These are phyloP conservation scores for Rhamnusium bicolor DNA, from an alignment of 2,888 invertebrate genomes.

Conservation along the genomic window DNA sequence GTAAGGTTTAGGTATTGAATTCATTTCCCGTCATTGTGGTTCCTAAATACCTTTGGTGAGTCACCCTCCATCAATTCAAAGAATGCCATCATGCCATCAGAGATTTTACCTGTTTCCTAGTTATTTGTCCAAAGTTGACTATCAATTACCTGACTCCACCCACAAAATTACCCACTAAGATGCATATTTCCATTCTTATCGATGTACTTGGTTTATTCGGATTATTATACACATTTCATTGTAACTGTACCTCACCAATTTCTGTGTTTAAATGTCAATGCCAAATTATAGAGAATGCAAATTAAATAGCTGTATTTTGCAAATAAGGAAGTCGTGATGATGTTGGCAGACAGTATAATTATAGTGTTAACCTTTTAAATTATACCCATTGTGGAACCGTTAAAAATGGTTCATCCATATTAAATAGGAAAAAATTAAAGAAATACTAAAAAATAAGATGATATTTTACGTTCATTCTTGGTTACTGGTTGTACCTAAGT, in stretches of 20 bases:
- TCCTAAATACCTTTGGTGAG: not conserved
- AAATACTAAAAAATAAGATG: not conserved
- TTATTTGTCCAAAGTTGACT: slow-evolving; percentile 14
- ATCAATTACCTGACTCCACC: slow-evolving; percentile 3
- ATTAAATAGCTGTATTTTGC: slow-evolving; percentile 17
- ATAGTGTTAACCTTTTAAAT: slow-evolving; percentile 1
- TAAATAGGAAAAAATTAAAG: not conserved
- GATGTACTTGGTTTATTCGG: slow-evolving; percentile 13
- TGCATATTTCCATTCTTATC: slow-evolving; percentile 25
- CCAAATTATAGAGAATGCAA: slow-evolving; percentile 28
- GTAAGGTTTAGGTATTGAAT: no score
- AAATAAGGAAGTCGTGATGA: slow-evolving; percentile 27
- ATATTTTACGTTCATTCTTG: no score
- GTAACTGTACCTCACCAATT: slow-evolving; percentile 25
- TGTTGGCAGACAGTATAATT: not conserved
- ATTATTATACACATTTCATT: slow-evolving; percentile 20
- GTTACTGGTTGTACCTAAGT: no score
- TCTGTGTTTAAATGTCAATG: slow-evolving; percentile 27
- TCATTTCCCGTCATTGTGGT: not conserved
- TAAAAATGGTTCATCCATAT: not conserved
- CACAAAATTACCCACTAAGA: slow-evolving; percentile 24
- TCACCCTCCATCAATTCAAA: not conserved
- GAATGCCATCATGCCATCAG: not conserved
- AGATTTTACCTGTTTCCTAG: slow-evolving; percentile 13
- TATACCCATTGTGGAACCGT: not conserved